These are phyloP conservation scores for Antedon mediterranea DNA, from an alignment of 53 echinoderm and acorn worm genomes.

Conservation along the genomic window DNA sequence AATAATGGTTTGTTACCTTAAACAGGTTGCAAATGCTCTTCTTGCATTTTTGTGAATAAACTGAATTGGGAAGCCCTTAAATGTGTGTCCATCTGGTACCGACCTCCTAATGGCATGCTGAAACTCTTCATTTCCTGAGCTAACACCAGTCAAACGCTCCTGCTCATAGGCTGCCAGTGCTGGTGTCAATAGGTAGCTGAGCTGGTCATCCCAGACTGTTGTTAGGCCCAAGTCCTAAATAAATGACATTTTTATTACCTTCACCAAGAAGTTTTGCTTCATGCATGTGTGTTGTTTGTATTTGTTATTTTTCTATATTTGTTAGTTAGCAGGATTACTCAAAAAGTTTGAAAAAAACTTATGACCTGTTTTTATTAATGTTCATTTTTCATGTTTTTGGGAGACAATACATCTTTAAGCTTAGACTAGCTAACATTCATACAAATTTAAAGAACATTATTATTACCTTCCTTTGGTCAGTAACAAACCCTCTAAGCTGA, in stretches of 20 bases:
- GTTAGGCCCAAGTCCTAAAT: conserved; percentile 77
- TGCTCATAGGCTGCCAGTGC: conserved; percentile 88
- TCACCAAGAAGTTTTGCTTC: too few species aligned
- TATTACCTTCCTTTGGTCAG: conserved; percentile 90
- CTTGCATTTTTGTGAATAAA: conserved; percentile 92
- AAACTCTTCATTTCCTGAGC: conserved; percentile 89
- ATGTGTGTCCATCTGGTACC: conserved; percentile 96
- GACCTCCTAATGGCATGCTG: conserved; percentile 84
- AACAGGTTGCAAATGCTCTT: conserved; percentile 73
- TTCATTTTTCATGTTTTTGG: too few species aligned
- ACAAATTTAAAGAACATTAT: too few species aligned
- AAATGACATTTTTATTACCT: too few species aligned
- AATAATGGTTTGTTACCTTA: conserved; percentile 34
- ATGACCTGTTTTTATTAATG: too few species aligned
- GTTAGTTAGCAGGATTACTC: too few species aligned
- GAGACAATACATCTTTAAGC: too few species aligned
- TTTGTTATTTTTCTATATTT: too few species aligned
- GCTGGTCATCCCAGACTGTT: conserved; percentile 80
- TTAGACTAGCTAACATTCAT: too few species aligned
- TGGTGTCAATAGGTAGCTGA: conserved; percentile 73
- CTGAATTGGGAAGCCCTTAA: conserved; percentile 98
- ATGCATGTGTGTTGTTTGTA: too few species aligned
- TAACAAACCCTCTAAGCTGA: conserved; percentile 61
- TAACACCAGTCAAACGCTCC: conserved; percentile 66
- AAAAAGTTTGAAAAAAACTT: too few species aligned